Conservation (phyloP, 2,113 vertebrate species). For the Malurus cyaneus region DNA sequence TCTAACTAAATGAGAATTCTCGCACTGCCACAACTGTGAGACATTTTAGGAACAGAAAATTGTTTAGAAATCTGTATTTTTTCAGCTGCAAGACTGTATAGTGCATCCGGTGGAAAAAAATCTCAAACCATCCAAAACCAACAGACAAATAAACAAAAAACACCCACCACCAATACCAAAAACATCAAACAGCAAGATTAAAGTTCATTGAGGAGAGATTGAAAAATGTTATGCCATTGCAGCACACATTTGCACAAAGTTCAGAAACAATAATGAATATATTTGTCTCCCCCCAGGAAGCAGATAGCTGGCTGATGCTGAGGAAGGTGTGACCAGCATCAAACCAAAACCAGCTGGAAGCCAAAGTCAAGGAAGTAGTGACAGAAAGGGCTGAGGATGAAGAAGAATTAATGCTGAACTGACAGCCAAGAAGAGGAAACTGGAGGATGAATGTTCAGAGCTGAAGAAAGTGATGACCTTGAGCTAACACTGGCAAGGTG, state of each 20-base stretch:
- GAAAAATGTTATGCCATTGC: background rate
- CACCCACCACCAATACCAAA: too few relatives aligned
- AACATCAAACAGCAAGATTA: background rate
- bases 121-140: background rate
- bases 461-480: slow-evolving; percentile 79
- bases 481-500: slow-evolving; percentile 80
- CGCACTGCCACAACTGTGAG: background rate
- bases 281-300: slow-evolving; percentile 66
- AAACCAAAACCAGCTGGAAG: slow-evolving; percentile 83
- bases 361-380: slow-evolving; percentile 82
- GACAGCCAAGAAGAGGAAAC: slow-evolving; percentile 77
- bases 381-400: slow-evolving; percentile 84
- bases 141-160: background rate
- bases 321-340: slow-evolving; percentile 85
- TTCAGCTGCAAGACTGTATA: background rate
- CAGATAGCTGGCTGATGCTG: slow-evolving; percentile 84
- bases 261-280: background rate
- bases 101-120: too few relatives aligned
- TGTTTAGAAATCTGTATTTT: background rate
- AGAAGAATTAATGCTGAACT: slow-evolving; percentile 81
- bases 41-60: background rate
- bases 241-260: background rate
- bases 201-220: background rate
- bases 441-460: slow-evolving; percentile 81
- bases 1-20: background rate